These are phyloP conservation scores for Coelinius sp. DNA, from an alignment of 2,888 invertebrate species.

Conservation along the genomic window DNA sequence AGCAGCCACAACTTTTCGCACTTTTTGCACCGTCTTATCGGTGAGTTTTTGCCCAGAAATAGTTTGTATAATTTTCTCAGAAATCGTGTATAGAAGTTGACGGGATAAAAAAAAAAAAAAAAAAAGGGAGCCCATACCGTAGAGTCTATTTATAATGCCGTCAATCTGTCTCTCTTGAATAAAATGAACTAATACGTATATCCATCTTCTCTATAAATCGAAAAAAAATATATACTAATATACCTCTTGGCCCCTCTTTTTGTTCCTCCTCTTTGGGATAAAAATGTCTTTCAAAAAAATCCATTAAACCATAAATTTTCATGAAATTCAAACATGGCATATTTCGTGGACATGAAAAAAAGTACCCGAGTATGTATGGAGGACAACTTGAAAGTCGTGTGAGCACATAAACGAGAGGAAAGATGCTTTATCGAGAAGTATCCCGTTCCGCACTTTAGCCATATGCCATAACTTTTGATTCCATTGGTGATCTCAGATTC, in stretches of 20 bases:
- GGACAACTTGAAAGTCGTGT: constrained; percentile 6
- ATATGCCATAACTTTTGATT: constrained; percentile 35
- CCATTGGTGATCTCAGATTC: constrained; percentile 17
- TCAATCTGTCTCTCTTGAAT: neutral
- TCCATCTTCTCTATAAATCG: neutral
- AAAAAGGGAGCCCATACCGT: neutral
- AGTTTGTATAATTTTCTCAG: neutral
- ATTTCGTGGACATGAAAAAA: neutral
- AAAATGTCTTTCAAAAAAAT: neutral
- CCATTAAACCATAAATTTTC: neutral
- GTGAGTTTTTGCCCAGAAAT: neutral
- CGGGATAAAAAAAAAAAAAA: no score
- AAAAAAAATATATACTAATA: neutral
- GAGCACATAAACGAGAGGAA: constrained; percentile 8
- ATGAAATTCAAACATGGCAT: neutral
- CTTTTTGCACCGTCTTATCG: neutral
- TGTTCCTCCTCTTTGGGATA: neutral
- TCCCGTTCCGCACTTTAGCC: constrained; percentile 30
- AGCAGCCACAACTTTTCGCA: constrained; percentile 6
- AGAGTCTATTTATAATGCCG: neutral
- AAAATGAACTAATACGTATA: neutral
- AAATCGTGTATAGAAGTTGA: neutral
- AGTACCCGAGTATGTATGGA: neutral
- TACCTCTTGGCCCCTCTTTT: neutral
- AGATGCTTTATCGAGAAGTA: constrained; percentile 31